phyloP scores from a whole-genome alignment of 2,888 invertebrate genomes.

The Latrodectus hesperus region DNA sequence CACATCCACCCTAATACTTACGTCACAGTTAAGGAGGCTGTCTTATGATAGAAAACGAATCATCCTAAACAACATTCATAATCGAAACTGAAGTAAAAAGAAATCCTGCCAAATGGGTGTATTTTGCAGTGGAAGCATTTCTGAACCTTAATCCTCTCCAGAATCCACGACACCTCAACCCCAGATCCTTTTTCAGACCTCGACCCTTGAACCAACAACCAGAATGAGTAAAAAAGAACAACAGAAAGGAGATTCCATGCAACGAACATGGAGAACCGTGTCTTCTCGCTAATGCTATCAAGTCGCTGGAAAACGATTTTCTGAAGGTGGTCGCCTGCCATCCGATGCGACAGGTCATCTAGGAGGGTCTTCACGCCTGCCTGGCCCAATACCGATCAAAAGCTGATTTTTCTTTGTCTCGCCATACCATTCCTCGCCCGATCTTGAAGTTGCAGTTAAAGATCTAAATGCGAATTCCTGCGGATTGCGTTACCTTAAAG shows the following conservation, averaged over 20 bases:
- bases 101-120: too few species aligned
- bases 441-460: background rate
- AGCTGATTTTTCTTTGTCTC: background rate
- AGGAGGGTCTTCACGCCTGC: conserved; percentile 56
- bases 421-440: background rate
- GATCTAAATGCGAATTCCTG: conserved; percentile 21
- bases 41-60: too few species aligned
- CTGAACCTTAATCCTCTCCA: background rate
- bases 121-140: too few species aligned
- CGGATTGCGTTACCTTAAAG: conserved; percentile 29
- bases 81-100: too few species aligned
- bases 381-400: conserved; percentile 49
- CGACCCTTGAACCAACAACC: conserved; percentile 4
- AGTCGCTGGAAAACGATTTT: conserved; percentile 50
- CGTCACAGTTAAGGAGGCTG: too few species aligned
- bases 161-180: background rate
- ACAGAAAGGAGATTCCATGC: background rate
- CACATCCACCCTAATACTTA: too few species aligned
- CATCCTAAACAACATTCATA: too few species aligned
- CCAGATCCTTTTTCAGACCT: background rate
- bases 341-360: conserved; percentile 62
- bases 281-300: conserved; percentile 36
- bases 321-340: conserved; percentile 46
- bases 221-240: background rate
- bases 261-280: conserved; percentile 31